phyloP scores from a whole-genome alignment of 2,888 invertebrate genomes.

The Helleia helle region DNA sequence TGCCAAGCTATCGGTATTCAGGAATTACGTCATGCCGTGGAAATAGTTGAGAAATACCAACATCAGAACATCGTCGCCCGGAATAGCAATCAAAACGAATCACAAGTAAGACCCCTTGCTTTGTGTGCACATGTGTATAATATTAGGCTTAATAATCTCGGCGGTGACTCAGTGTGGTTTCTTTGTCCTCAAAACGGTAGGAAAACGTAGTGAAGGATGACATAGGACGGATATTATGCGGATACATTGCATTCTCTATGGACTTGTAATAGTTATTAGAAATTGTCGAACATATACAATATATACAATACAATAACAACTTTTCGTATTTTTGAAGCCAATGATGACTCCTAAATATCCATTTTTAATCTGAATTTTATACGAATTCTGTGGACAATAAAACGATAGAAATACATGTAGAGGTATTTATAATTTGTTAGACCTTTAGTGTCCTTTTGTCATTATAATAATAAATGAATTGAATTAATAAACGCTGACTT shows the following conservation, averaged over 20 bases:
- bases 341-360: no score
- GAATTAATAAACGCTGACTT: no score
- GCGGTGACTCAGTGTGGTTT: slow-evolving; percentile 48
- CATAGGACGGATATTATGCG: slow-evolving; percentile 11
- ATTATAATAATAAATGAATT: no score
- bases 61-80: slow-evolving; percentile 31
- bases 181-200: slow-evolving; percentile 42
- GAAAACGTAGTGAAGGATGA: slow-evolving; percentile 25
- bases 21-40: slow-evolving; percentile 30
- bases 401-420: no score
- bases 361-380: no score
- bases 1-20: slow-evolving; percentile 14
- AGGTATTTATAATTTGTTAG: no score
- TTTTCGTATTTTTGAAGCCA: no score
- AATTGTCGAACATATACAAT: no score
- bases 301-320: no score
- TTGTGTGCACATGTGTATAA: slow-evolving; percentile 33
- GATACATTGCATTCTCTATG: background rate
- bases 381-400: no score
- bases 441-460: no score
- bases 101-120: slow-evolving; percentile 25
- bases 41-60: slow-evolving; percentile 28
- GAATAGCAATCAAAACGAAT: slow-evolving; percentile 36
- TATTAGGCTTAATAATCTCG: slow-evolving; percentile 50
- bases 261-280: no score